Evolutionary conservation across 2,888 invertebrate genomes (phyloP).

Genomic region (Epirrita christyi): DNA sequence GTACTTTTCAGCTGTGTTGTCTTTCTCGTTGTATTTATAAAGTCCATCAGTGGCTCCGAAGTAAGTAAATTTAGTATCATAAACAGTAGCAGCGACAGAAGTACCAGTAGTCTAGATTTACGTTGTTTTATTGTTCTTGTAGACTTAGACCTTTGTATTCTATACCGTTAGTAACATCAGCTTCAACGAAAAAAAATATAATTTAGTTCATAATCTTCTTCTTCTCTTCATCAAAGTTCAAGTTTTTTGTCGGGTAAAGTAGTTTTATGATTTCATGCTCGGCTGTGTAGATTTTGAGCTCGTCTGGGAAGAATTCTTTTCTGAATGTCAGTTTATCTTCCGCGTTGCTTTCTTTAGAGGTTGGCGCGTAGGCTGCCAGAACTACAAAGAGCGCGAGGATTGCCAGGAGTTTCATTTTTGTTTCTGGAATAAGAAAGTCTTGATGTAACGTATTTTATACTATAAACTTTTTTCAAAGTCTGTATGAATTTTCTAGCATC

Average conservation of each 20-base stretch:
- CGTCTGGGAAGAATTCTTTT: constrained; percentile 22
- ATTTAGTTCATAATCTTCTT: constrained; percentile 2
- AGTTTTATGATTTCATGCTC: constrained; percentile 53
- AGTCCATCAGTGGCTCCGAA: constrained; percentile 49
- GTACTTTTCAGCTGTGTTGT: constrained; percentile 52
- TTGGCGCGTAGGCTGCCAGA: constrained; percentile 31
- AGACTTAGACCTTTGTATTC: constrained; percentile 54
- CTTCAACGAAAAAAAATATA: constrained; percentile 40
- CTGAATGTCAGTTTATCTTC: constrained; percentile 18
- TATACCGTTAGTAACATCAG: constrained; percentile 43
- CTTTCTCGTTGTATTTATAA: constrained; percentile 45
- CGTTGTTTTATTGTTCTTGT: constrained; percentile 42
- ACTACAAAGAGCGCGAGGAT: constrained; percentile 23
- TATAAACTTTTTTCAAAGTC: too few species aligned
- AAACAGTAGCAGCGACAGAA: constrained; percentile 46
- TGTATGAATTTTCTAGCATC: too few species aligned
- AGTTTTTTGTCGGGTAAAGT: constrained; percentile 47
- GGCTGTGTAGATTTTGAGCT: constrained; percentile 39
- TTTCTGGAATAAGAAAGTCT: constrained; percentile 30
- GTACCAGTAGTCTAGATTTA: constrained; percentile 55
- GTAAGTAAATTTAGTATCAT: constrained; percentile 46
- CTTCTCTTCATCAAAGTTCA: constrained; percentile 33
- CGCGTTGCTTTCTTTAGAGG: constrained; percentile 7
- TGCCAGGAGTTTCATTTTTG: constrained; percentile 31
- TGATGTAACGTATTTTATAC: too few species aligned